Percentiles rank a stretch among this genome's conserved stretches.
Conservation (phyloP, 2,797 vertebrate genomes). For the Acipenser transmontanus region DNA sequence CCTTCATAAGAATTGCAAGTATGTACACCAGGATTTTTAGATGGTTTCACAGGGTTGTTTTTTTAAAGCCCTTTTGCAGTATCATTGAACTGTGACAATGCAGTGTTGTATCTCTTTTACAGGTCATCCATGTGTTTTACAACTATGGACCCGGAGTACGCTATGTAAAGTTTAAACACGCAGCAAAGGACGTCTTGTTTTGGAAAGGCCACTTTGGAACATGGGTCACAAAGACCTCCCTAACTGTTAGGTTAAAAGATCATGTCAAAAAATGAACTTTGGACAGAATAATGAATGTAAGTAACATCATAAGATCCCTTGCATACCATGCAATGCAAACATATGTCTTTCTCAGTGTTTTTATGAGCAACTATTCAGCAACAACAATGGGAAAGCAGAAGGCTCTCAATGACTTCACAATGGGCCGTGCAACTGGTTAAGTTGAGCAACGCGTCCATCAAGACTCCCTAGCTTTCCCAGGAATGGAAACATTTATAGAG, state of each 20-base stretch:
- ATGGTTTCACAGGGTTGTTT: not conserved
- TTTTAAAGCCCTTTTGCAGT: not conserved
- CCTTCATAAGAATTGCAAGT: not conserved
- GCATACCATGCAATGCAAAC: too few relatives aligned
- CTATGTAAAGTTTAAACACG: not conserved
- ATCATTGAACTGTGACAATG: not conserved
- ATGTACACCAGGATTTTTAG: not conserved
- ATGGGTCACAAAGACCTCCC: not conserved
- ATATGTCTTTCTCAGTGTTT: too few relatives aligned
- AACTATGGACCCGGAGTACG: conserved; percentile 3
- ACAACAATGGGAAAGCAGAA: too few relatives aligned
- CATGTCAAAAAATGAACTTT: not conserved
- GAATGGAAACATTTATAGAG: too few relatives aligned
- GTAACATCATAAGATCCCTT: too few relatives aligned
- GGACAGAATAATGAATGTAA: too few relatives aligned
- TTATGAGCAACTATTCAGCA: too few relatives aligned
- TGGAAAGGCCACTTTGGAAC: conserved; percentile 5
- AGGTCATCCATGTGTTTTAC: not conserved
- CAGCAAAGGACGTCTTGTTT: not conserved
- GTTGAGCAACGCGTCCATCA: too few relatives aligned
- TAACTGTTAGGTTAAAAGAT: not conserved
- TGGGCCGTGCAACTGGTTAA: too few relatives aligned
- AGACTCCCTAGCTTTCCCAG: too few relatives aligned
- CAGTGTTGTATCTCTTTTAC: not conserved
- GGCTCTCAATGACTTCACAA: too few relatives aligned